Base-by-base conservation (phyloP, 1,140 invertebrate species). In the silkworm (Bombyx mori) region DNA sequence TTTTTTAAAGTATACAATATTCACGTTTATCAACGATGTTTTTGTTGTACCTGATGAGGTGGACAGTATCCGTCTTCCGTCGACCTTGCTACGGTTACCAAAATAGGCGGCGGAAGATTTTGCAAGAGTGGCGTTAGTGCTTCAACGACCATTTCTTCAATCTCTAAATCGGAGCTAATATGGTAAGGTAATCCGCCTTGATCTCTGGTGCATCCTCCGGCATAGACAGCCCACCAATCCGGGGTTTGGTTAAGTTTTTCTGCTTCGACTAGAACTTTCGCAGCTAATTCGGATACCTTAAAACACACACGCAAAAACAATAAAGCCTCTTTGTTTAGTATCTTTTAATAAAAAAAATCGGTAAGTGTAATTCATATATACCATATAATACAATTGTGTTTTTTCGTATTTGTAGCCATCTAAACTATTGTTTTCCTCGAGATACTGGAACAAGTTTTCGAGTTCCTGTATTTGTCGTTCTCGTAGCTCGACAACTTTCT, bases 21-120 rank as follows among this genome's bases (percentile, higher is more conserved):
- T 35, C 4, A 35, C 26, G 26, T 35, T 35, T 35, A 35, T 35
- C 26, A 35, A 35, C 26, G 4, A 54, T 50, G 51, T 22, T 44
- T 51, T 22, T 42, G 66, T 42, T 66, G 42, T 60, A 84, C 83
- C 68, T 84, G 81, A 60, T 79, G 52, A 7, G 71, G 54, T 2
- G 96, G 96, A 75, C 95, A 97, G 75, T 97, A 98, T 56, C 96
- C 95, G 71, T 98, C 96, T n/a, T 92, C 89, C 54, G 93, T 93
- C 0, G 95, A 97, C 73, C 93, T 89, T 0, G 95, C 91, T 54
- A 96, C 90, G 0, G 96, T 97, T 7, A 97, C 90, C 6, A 95
- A 84, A 1, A 91, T 91, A 5, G 96, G 96, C 44, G 87, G 79
- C 0, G 92, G 91, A 2, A 97, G 73, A 44, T 82, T 74, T n/a